Evolutionary conservation across 2,797 vertebrate genomes (phyloP).

Genomic region (Uromys caudimaculatus): DNA sequence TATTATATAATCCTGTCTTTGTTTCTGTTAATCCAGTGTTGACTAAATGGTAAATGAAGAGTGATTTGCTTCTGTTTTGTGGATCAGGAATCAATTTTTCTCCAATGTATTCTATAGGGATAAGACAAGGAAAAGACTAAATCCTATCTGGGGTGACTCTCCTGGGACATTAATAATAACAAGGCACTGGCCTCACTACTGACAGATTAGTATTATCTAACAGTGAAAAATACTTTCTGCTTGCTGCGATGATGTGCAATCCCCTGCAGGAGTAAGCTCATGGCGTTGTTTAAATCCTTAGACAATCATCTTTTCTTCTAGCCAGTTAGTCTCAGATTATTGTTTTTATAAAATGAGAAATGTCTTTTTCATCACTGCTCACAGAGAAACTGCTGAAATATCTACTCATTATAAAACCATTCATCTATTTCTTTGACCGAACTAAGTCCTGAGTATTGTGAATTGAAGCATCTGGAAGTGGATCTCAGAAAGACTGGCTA

Average conservation of each 20-base stretch:
- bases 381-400: conserved; percentile 42
- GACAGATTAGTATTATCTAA: not conserved
- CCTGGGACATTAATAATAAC: conserved; percentile 9
- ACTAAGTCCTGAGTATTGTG: not conserved
- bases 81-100: conserved; percentile 41
- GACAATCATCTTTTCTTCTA: conserved; percentile 28
- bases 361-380: conserved; percentile 42
- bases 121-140: conserved; percentile 25
- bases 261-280: not conserved
- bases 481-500: not conserved
- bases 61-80: conserved; percentile 13
- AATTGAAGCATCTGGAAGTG: conserved; percentile 24
- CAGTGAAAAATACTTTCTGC: not conserved
- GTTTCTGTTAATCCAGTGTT: not conserved
- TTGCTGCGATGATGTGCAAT: not conserved
- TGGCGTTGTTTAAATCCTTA: conserved; percentile 30
- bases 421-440: conserved; percentile 56
- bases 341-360: conserved; percentile 66
- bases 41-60: not conserved
- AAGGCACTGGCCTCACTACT: not conserved
- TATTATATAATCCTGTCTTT: not conserved
- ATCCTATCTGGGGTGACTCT: not conserved
- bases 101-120: not conserved
- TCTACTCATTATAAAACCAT: conserved; percentile 64
- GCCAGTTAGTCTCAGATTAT: conserved; percentile 43